Evolutionary conservation across 1,140 invertebrate species (phyloP).

Genomic region (Xylocopa sonorina): DNA sequence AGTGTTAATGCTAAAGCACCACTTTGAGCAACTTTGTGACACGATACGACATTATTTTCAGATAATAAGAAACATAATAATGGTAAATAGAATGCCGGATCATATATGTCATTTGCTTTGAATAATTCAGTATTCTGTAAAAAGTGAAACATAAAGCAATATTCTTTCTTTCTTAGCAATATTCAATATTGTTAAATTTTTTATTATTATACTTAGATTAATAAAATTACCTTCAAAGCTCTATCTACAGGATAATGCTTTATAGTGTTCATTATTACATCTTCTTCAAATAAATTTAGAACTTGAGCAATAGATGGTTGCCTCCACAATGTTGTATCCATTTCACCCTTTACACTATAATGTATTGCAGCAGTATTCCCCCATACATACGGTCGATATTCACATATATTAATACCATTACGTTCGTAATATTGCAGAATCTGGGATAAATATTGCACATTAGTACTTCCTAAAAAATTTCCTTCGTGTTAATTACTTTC

Average conservation of each 20-base stretch:
- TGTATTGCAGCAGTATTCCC: conserved; percentile 88
- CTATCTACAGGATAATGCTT: conserved; percentile 85
- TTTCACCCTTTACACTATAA: conserved; percentile 86
- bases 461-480: conserved; percentile 1
- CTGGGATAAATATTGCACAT: conserved; percentile 58
- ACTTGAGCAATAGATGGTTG: conserved; percentile 88
- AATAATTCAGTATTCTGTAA: conserved; percentile 38
- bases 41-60: conserved; percentile 85
- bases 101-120: conserved; percentile 82
- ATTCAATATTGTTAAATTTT: background rate
- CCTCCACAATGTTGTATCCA: conserved; percentile 85
- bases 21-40: conserved; percentile 85
- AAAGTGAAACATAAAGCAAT: background rate
- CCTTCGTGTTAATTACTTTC: background rate
- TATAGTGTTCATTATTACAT: conserved; percentile 86
- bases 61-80: conserved; percentile 85
- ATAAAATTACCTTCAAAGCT: conserved; percentile 67
- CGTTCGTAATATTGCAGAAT: conserved; percentile 86
- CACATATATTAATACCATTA: conserved; percentile 83
- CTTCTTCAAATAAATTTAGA: conserved; percentile 86
- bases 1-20: conserved; percentile 86
- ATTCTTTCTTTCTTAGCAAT: background rate
- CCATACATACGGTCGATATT: conserved; percentile 91
- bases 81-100: conserved; percentile 88
- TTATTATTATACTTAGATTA: conserved; percentile 11